Conservation (phyloP, 2,888 invertebrate genomes). For the Orthosia incerta region DNA sequence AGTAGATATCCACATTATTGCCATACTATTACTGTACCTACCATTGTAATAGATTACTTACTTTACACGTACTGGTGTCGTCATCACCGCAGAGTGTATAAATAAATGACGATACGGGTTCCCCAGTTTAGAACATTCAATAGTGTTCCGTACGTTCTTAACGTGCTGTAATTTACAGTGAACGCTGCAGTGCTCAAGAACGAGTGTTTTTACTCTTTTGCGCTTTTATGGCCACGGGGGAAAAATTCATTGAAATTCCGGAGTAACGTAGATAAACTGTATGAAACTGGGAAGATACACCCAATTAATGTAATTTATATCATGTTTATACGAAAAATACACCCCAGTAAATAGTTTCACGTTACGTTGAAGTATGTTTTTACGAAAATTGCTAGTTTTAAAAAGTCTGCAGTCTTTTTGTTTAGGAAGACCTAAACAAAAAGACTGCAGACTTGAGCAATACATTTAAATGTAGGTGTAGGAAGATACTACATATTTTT, state of each 20-base stretch:
- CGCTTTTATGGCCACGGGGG: constrained; percentile 64
- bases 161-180: constrained; percentile 62
- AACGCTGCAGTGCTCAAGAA: constrained; percentile 63
- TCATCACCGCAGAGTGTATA: constrained; percentile 17
- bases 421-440: too few species aligned
- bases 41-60: constrained; percentile 24
- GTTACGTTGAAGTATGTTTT: constrained; percentile 39
- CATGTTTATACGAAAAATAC: constrained; percentile 43
- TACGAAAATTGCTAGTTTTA: constrained; percentile 22
- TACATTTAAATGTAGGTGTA: not conserved
- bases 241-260: constrained; percentile 64
- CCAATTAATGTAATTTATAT: constrained; percentile 58
- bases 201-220: constrained; percentile 58
- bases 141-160: constrained; percentile 58
- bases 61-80: constrained; percentile 1
- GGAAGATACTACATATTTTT: not conserved
- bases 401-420: constrained; percentile 3
- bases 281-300: constrained; percentile 56
- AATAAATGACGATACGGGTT: constrained; percentile 40
- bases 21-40: not conserved
- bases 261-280: constrained; percentile 59
- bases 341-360: constrained; percentile 49
- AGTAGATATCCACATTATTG: constrained; percentile 41
- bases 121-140: constrained; percentile 48
- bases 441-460: too few species aligned